Base-by-base conservation (phyloP, 2,888 invertebrate species). In the Sesia bembeciformis region DNA sequence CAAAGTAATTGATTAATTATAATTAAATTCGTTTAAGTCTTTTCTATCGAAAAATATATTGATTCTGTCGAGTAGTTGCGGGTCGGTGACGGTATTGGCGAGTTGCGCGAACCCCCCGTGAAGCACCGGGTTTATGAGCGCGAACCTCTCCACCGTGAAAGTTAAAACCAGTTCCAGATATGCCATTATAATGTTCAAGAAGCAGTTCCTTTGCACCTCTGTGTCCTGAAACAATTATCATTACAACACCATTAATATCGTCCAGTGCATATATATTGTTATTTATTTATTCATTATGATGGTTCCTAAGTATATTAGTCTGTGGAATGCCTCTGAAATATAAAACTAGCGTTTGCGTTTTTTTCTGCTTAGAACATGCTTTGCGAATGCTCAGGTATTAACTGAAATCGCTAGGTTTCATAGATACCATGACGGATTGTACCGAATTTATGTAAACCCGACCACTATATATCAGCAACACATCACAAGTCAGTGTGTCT, bases 151-250 rank as follows among this genome's bases (percentile, higher is more conserved):
- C 51, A 87, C 81, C 49, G 93, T 90, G 67, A 95, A 89, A 4
- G 92, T 91, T 39, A 93, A 81, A 6, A 93, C 90, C 63, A 97
- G 90, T 72, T 97, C 96, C 74, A 98, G 92, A 61, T 96, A 94
- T 39, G 96, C 95, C 74, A 95, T 94, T 64, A 98, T 90, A 65
- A 96, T 93, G 78, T 97, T 96, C 40, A 96, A 94, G 87, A 96
- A 93, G 38, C 97, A 95, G 55, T 93, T 92, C 58, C 95, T 91
- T 72, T 95, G 95, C 23, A 96, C 96, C 70, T 97, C 97, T 54
- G 94, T 93, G 76, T 98, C 95, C 94, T 95, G 84, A 64, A 73
- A 67, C 52, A 54, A 58, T 40, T 23, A 2, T 23, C 23, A 23
- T 23, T 23, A 23, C 23, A 23, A 23, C 2, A 23, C 23, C 23